A percentile compares a stretch with the other conserved stretches of the same genome.
Conservation (phyloP, 1,140 invertebrate genomes). For the Anagrus nilaparvatae region DNA sequence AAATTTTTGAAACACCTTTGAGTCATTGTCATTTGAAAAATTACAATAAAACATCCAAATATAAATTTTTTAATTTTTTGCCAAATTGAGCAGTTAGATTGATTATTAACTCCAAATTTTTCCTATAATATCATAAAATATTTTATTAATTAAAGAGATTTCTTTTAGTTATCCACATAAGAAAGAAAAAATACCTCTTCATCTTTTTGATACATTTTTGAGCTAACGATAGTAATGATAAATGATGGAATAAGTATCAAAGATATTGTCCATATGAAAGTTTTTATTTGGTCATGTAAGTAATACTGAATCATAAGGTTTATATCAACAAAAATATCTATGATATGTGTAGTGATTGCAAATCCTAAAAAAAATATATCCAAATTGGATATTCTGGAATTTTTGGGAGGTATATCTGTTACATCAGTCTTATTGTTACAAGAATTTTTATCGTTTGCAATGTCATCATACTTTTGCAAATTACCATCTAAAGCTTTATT, state of each 20-base stretch:
- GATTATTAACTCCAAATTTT: slow-evolving; percentile 1
- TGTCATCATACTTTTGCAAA: slow-evolving; percentile 2
- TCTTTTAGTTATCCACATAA: slow-evolving; percentile 9
- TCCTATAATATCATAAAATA: slow-evolving; percentile 9
- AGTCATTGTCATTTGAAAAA: slow-evolving; percentile 45
- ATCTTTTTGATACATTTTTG: slow-evolving; percentile 42
- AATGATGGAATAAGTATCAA: slow-evolving; percentile 46
- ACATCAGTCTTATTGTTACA: slow-evolving; percentile 18
- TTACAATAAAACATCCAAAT: slow-evolving; percentile 30
- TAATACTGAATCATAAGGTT: slow-evolving; percentile 42
- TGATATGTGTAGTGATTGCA: slow-evolving; percentile 40
- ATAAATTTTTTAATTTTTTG: slow-evolving; percentile 15
- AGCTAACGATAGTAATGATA: slow-evolving; percentile 42
- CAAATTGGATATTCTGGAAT: slow-evolving; percentile 32
- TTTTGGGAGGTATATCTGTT: slow-evolving; percentile 30
- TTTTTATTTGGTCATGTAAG: slow-evolving; percentile 26
- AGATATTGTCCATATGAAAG: slow-evolving; percentile 39
- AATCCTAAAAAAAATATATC: slow-evolving; percentile 38
- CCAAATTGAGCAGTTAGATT: slow-evolving; percentile 1
- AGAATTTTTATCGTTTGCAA: slow-evolving; percentile 4
- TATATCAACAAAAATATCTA: slow-evolving; percentile 44
- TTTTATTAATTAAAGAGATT: slow-evolving; percentile 3
- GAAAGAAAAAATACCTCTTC: slow-evolving; percentile 26
- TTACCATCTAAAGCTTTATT: not conserved
- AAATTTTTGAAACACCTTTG: slow-evolving; percentile 47